Conservation (phyloP, 2,888 invertebrate genomes). For the Palloptera scutellata region DNA sequence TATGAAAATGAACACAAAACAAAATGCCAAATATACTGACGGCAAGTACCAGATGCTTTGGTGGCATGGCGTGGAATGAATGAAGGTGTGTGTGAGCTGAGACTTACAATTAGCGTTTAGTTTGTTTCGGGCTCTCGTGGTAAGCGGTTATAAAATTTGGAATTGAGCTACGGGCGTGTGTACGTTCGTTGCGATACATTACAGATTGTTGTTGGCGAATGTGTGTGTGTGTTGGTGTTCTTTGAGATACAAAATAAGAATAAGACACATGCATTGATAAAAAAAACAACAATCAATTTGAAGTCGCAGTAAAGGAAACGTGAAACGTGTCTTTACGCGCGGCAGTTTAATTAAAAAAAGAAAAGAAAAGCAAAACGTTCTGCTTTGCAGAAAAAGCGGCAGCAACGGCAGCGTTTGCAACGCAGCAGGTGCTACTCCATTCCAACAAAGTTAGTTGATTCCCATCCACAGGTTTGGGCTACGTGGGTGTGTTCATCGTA, state of each 20-base stretch:
- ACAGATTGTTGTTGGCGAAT: too few relatives aligned
- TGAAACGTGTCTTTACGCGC: background rate
- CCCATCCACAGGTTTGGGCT: background rate
- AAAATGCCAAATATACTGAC: background rate
- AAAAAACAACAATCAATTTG: background rate
- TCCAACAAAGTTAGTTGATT: too few relatives aligned
- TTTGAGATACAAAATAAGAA: background rate
- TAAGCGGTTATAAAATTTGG: constrained; percentile 36
- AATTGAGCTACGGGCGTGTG: too few relatives aligned
- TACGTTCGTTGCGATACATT: too few relatives aligned
- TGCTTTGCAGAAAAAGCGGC: background rate
- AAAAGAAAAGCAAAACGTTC: constrained; percentile 2
- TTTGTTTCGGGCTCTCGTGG: constrained; percentile 59
- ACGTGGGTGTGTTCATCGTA: background rate
- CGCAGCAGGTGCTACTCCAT: too few relatives aligned
- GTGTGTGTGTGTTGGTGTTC: background rate
- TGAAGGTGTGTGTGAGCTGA: constrained; percentile 54
- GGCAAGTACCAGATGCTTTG: background rate
- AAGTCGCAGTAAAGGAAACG: background rate
- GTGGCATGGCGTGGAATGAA: background rate
- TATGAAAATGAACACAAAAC: background rate
- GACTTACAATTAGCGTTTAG: constrained; percentile 41
- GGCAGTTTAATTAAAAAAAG: background rate
- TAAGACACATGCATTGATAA: background rate
- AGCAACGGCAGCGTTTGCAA: too few relatives aligned